Evolutionary conservation across 1,140 invertebrate genomes (phyloP).

Genomic region (Aphelinus atriplicis): DNA sequence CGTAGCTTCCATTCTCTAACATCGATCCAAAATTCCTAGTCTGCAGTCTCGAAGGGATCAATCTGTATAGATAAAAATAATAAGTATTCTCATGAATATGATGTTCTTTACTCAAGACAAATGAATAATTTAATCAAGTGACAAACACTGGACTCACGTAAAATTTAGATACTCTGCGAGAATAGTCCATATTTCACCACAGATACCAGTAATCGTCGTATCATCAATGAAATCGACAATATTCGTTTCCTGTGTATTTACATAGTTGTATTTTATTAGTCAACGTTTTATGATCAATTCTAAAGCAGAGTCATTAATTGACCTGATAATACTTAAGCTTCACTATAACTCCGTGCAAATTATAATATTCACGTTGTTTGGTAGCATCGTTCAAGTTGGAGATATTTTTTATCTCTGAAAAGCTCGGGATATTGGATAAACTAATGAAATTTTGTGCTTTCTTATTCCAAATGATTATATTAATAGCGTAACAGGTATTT

Average conservation of each 20-base stretch:
- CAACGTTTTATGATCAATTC: too few relatives aligned
- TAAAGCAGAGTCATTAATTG: background rate
- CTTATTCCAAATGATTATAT: slow-evolving; percentile 22
- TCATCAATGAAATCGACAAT: slow-evolving; percentile 39
- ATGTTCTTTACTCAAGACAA: too few relatives aligned
- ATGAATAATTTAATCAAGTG: too few relatives aligned
- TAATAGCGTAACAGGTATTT: background rate
- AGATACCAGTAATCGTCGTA: slow-evolving; percentile 41
- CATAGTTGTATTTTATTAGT: too few relatives aligned
- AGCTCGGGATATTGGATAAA: background rate
- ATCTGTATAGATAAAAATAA: slow-evolving; percentile 31
- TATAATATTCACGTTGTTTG: background rate
- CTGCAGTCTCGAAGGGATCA: slow-evolving; percentile 33
- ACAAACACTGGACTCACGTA: slow-evolving; percentile 35
- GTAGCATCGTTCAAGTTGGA: too few relatives aligned
- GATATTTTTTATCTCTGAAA: background rate
- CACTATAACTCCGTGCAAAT: slow-evolving; percentile 19
- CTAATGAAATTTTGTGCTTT: background rate
- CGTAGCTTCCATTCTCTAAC: slow-evolving; percentile 33
- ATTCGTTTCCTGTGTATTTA: slow-evolving; percentile 35
- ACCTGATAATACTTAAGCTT: slow-evolving; percentile 10
- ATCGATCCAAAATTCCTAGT: slow-evolving; percentile 13
- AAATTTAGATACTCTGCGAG: slow-evolving; percentile 46
- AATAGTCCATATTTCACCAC: slow-evolving; percentile 44
- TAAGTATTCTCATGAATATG: too few relatives aligned